These are phyloP conservation scores for Sialis fuliginosa DNA, from an alignment of 2,888 invertebrate species.

Conservation along the genomic window DNA sequence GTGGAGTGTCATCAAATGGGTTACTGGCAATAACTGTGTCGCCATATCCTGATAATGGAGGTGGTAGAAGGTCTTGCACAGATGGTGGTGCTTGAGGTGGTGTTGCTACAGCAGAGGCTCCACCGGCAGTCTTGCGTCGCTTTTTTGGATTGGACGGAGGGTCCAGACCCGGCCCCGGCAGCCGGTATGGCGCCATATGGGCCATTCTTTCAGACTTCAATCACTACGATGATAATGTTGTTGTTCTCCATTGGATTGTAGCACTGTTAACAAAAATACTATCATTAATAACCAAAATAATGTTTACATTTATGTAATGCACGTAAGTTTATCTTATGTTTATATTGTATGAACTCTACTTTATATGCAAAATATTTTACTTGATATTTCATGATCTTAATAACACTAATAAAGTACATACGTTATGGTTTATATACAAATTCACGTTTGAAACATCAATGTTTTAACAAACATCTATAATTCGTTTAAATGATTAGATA, in stretches of 20 bases:
- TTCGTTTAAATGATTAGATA: no score
- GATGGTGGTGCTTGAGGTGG: slow-evolving; percentile 49
- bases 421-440: no score
- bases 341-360: no score
- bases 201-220: slow-evolving; percentile 2
- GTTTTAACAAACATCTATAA: no score
- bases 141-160: slow-evolving; percentile 61
- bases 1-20: slow-evolving; percentile 84
- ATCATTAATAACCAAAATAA: no score
- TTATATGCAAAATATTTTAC: no score
- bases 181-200: slow-evolving; percentile 10
- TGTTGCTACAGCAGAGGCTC: slow-evolving; percentile 47
- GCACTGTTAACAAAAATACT: not conserved
- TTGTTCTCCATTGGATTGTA: not conserved
- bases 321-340: no score
- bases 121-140: slow-evolving; percentile 60
- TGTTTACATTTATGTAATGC: no score
- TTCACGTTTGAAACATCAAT: no score
- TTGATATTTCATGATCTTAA: no score
- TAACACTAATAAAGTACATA: no score
- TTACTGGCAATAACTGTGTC: slow-evolving; percentile 90
- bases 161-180: slow-evolving; percentile 11
- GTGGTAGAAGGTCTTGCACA: slow-evolving; percentile 67
- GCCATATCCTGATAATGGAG: slow-evolving; percentile 72
- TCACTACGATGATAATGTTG: not conserved